Conservation (phyloP, 2,113 vertebrate species). For the Neodontobutis hainanensis region DNA sequence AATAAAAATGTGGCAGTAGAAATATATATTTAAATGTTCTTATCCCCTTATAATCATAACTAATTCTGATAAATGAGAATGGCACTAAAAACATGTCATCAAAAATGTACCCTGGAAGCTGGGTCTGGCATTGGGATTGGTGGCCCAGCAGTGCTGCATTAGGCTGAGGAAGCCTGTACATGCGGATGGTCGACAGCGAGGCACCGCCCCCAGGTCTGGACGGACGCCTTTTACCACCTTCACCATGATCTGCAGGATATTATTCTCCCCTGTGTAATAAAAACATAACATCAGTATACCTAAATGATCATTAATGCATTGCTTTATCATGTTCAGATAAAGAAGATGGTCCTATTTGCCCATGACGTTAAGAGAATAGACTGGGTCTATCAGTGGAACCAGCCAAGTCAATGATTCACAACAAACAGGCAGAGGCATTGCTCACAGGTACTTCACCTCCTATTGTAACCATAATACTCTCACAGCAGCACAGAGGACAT, state of each 20-base stretch:
- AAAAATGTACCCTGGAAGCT: conserved; percentile 88
- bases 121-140: conserved; percentile 85
- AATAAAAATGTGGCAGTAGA: not conserved
- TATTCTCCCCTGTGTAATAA: conserved; percentile 87
- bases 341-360: conserved; percentile 31
- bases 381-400: conserved; percentile 43
- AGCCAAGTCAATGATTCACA: conserved; percentile 57
- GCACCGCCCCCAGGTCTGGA: conserved; percentile 86
- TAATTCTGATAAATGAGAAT: not conserved
- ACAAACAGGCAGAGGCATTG: conserved; percentile 50
- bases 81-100: not conserved
- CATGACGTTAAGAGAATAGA: conserved; percentile 22
- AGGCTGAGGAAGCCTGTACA: conserved; percentile 86
- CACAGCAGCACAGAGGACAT: conserved; percentile 17
- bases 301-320: not conserved
- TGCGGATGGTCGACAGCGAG: conserved; percentile 85
- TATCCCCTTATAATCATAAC: not conserved
- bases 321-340: conserved; percentile 38
- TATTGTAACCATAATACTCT: conserved; percentile 50
- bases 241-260: conserved; percentile 97
- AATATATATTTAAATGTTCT: not conserved
- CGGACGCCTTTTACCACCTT: conserved; percentile 95
- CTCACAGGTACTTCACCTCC: conserved; percentile 39
- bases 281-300: not conserved
- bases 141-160: conserved; percentile 93